These are phyloP conservation scores for Cotesia vestalis DNA, from an alignment of 1,140 invertebrate genomes.

Conservation along the genomic window DNA sequence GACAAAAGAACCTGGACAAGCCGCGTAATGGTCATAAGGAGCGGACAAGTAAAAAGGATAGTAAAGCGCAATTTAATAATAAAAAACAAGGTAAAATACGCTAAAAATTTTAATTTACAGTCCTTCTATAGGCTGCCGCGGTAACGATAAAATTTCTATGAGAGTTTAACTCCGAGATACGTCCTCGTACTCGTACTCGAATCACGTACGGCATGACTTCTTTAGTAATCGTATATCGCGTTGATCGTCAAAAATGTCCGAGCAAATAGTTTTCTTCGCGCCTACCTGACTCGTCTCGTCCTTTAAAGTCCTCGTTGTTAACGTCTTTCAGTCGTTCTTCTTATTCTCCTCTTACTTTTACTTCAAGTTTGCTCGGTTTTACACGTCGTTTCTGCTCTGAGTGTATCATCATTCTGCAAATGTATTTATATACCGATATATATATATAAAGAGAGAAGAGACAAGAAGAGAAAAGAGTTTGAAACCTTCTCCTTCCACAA, in stretches of 20 bases:
- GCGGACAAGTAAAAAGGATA: neutral
- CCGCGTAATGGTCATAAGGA: neutral
- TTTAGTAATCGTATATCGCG: slow-evolving; percentile 56
- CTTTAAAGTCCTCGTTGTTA: neutral
- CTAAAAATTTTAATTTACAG: slow-evolving; percentile 16
- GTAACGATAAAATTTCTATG: slow-evolving; percentile 53
- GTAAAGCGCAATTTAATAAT: neutral
- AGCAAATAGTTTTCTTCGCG: slow-evolving; percentile 58
- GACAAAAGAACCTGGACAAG: no score
- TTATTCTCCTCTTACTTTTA: slow-evolving; percentile 21
- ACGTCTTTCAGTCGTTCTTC: slow-evolving; percentile 2
- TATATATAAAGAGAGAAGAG: neutral
- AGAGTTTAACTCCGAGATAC: slow-evolving; percentile 1
- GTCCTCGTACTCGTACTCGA: slow-evolving; percentile 43
- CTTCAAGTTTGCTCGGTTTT: neutral
- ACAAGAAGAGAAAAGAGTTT: neutral
- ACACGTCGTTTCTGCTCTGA: slow-evolving; percentile 5
- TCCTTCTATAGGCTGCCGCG: slow-evolving; percentile 25
- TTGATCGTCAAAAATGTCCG: slow-evolving; percentile 49
- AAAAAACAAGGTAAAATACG: neutral
- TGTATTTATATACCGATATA: no score
- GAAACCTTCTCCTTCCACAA: slow-evolving; percentile 33
- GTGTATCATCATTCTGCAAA: slow-evolving; percentile 16
- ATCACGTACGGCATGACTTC: slow-evolving; percentile 57
- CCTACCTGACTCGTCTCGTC: slow-evolving; percentile 37